Evolutionary conservation across 2,888 invertebrate species (phyloP).

Genomic region (Tetramorium bicarinatum): DNA sequence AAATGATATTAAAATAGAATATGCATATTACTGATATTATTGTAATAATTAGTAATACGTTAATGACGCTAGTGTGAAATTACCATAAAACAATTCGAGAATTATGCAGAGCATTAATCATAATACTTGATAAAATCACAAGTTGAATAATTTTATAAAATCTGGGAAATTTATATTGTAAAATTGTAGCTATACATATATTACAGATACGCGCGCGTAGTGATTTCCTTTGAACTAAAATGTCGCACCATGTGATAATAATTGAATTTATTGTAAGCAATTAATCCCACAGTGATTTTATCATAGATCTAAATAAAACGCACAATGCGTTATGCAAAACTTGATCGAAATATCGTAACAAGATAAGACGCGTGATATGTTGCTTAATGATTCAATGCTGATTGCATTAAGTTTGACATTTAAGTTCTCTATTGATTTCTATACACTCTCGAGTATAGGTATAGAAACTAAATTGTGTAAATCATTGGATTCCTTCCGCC

Average conservation of each 20-base stretch:
- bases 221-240: constrained; percentile 5
- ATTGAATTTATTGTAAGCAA: constrained; percentile 19
- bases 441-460: constrained; percentile 41
- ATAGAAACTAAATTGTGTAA: constrained; percentile 7
- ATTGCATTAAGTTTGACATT: constrained; percentile 68
- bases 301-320: constrained; percentile 61
- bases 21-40: constrained; percentile 9
- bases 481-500: constrained; percentile 37
- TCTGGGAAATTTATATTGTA: background rate
- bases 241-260: constrained; percentile 7
- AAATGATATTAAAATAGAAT: constrained; percentile 17
- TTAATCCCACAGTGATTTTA: constrained; percentile 61
- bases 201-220: background rate
- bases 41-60: constrained; percentile 24
- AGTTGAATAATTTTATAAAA: constrained; percentile 19
- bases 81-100: constrained; percentile 26
- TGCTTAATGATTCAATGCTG: constrained; percentile 49
- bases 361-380: constrained; percentile 44
- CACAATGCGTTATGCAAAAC: constrained; percentile 54
- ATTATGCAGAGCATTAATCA: constrained; percentile 10
- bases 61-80: background rate
- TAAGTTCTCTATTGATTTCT: constrained; percentile 55
- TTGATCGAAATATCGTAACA: constrained; percentile 46
- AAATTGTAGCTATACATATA: background rate
- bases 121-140: constrained; percentile 23